Evolutionary conservation across 2,888 invertebrate genomes (phyloP), one percentile per base, ranked within the genome.

Genomic region (Cheilosia variabilis): DNA sequence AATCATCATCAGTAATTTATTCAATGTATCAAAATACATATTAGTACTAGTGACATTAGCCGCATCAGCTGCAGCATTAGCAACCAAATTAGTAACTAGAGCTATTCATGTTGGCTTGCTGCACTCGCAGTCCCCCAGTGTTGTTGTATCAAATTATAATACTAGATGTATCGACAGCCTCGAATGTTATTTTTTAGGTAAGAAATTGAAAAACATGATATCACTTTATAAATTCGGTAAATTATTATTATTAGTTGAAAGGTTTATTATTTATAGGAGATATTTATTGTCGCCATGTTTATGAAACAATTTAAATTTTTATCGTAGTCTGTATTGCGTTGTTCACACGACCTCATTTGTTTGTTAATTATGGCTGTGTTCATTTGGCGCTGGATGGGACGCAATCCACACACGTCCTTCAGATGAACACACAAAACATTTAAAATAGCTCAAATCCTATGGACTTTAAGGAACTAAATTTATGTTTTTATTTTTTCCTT

Each of bases 1-100:
- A 88, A 80, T 86, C 82, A 78, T 82, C 87, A 78, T 82, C 80
- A 69, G 77, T 82, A 78, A 87, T 73, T 78, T 87, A 87, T 87
- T 87, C 81, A 87, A 87, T 82, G 77, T 87, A 87, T 77, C 68
- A 60, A 69, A 82, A 77, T 82, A 73, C 87, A 87, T 87, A 86
- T 58, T 77, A 77, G 68, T 81, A 37, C 37, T 37, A 72, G 76
- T 75, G 53, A 41, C 66, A 62, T 41, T 58, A 72, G 66, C 41
- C 31, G 62, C 34, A 71, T 45, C 52, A 53, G 22, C 24, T 52
- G 47, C 47, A 72, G 19, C 60, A 68, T 24, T 41, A 45, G 45
- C 50, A 45, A 24, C 53, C 2, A 22, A 66, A 66, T 52, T 69
- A 24, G 31, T 22, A 43, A 52, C 13, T 47, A 2, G 24, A 66